Base-by-base conservation (phyloP, 2,113 vertebrate species). In the Atlantisia rogersi region DNA sequence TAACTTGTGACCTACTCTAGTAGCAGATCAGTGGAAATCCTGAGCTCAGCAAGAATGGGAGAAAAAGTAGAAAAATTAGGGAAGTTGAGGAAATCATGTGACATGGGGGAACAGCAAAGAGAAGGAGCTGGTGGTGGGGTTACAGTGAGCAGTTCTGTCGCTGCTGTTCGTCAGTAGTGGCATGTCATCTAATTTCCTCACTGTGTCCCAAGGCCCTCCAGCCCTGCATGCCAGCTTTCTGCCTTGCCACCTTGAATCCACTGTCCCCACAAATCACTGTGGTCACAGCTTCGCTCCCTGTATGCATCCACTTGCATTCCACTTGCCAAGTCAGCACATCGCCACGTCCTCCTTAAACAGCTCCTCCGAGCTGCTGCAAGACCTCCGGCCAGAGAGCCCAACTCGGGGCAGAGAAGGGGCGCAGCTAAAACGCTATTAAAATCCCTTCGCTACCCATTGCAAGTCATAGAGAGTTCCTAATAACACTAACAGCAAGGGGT, bases 131-230 rank as follows among this genome's bases (percentile, higher is more conserved):
- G 21, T 1, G 0, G 9, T 18, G 64, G 3, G 8, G 46, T 50
- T 48, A 48, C 3, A 4, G 28, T 26, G 69, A 83, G 19, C 48
- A 25, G 2, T 60, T 78, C 68, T 40, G n/a, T 11, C 64, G 56
- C 15, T 8, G 7, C n/a, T 7, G 1, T 26, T 70, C 32, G 16
- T 12, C 1, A 0, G 46, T 40, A 76, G 59, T 73, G 20, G 4
- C 40, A 11, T 13, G 6, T 29, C 5, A 1, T 21, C 73, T 29
- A 1, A 8, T 46, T 67, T 85, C 26, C 64, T 63, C 10, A 1
- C 39, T 12, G 3, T 0, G 0, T 56, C 60, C 19, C 32, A 6
- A 52, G 60, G 32, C 31, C n/a, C 42, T 50, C 15, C 21, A 19
- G 44, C 55, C 39, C 82, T 44, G 31, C 6, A 0, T 5, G 50